Evolutionary conservation across 2,113 vertebrate species (phyloP).

Genomic region (Podocnemis expansa): DNA sequence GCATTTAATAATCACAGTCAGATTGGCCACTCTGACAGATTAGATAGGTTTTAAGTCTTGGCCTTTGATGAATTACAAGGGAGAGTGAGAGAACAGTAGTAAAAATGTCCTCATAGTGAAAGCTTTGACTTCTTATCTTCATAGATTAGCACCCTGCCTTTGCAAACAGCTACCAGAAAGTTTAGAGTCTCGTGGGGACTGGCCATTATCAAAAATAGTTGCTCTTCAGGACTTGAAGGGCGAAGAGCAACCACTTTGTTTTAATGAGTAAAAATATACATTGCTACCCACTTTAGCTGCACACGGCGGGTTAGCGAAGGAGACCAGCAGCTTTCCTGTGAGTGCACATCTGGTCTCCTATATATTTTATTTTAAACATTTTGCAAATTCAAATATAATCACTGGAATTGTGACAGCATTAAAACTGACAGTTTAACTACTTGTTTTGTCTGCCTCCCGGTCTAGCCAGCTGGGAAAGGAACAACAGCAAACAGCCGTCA

Average conservation of each 20-base stretch:
- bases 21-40: conserved; percentile 71
- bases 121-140: conserved; percentile 71
- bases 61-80: conserved; percentile 71
- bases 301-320: neutral
- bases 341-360: neutral
- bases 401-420: neutral
- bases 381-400: neutral
- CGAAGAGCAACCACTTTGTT: conserved; percentile 41
- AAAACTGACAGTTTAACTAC: neutral
- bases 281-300: conserved; percentile 29
- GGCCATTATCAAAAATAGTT: conserved; percentile 24
- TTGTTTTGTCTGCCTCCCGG: neutral
- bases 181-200: conserved; percentile 48
- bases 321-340: neutral
- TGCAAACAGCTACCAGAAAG: conserved; percentile 55
- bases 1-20: conserved; percentile 70
- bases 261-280: conserved; percentile 45
- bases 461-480: neutral
- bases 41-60: conserved; percentile 69
- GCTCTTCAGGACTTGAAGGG: conserved; percentile 35
- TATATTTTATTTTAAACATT: neutral
- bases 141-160: conserved; percentile 66
- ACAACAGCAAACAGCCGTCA: neutral
- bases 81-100: conserved; percentile 44
- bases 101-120: conserved; percentile 48